Evolutionary conservation across 2,888 invertebrate species (phyloP).

Genomic region (Dichetophora obliterata): DNA sequence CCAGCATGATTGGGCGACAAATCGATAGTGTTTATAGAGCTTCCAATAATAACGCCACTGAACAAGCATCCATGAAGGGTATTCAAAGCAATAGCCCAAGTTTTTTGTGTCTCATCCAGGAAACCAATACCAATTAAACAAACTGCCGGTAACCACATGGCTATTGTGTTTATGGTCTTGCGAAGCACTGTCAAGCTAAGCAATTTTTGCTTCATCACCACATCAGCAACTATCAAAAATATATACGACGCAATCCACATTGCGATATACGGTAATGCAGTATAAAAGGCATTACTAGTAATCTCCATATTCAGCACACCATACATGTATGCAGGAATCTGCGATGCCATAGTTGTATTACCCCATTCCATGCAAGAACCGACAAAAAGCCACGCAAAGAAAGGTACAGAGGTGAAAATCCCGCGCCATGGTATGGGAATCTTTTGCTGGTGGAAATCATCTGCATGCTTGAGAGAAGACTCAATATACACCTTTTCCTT

Average conservation of each 20-base stretch:
- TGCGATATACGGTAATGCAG: slow-evolving; percentile 72
- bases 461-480: slow-evolving; percentile 64
- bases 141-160: slow-evolving; percentile 71
- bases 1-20: slow-evolving; percentile 76
- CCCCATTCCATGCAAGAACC: slow-evolving; percentile 79
- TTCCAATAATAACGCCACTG: slow-evolving; percentile 70
- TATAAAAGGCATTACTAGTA: slow-evolving; percentile 70
- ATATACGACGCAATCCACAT: slow-evolving; percentile 69
- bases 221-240: slow-evolving; percentile 69
- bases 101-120: slow-evolving; percentile 64
- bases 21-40: slow-evolving; percentile 73
- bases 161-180: slow-evolving; percentile 61
- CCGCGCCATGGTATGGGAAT: slow-evolving; percentile 75
- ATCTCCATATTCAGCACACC: slow-evolving; percentile 74
- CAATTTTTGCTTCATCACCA: slow-evolving; percentile 67
- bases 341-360: slow-evolving; percentile 76
- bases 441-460: slow-evolving; percentile 50
- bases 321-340: slow-evolving; percentile 76
- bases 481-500: slow-evolving; percentile 75
- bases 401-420: slow-evolving; percentile 77
- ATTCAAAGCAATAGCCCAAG: slow-evolving; percentile 71
- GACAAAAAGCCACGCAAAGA: slow-evolving; percentile 72
- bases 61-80: slow-evolving; percentile 71
- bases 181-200: slow-evolving; percentile 63
- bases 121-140: slow-evolving; percentile 72